phyloP scores from a whole-genome alignment of 1,140 invertebrate genomes.

The Cydia pomonella region DNA sequence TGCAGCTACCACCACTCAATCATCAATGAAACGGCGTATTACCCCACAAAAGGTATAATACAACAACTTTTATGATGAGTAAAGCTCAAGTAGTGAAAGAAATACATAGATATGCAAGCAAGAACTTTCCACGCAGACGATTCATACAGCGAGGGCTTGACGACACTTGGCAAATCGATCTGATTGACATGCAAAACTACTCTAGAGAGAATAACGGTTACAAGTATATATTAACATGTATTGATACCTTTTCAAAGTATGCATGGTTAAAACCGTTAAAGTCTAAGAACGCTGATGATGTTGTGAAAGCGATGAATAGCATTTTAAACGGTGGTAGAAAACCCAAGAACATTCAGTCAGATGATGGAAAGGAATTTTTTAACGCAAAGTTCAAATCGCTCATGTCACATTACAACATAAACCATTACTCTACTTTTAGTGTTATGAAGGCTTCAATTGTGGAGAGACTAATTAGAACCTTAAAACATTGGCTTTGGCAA shows the following conservation, averaged over 20 bases:
- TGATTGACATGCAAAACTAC: conserved; percentile 63
- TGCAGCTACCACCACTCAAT: too few relatives aligned
- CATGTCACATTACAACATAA: conserved; percentile 59
- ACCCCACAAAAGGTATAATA: too few relatives aligned
- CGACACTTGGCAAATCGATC: conserved; percentile 70
- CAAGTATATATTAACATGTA: conserved; percentile 74
- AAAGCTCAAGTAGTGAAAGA: conserved; percentile 54
- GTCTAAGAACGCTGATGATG: conserved; percentile 70
- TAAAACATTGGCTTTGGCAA: conserved; percentile 74
- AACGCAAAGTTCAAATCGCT: too few relatives aligned
- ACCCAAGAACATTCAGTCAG: too few relatives aligned
- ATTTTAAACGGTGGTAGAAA: too few relatives aligned
- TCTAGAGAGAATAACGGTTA: conserved; percentile 61
- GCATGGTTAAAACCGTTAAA: conserved; percentile 74
- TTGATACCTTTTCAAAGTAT: conserved; percentile 76
- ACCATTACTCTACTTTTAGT: conserved; percentile 72
- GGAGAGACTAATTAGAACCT: conserved; percentile 75
- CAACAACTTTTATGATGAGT: too few relatives aligned
- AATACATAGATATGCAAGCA: conserved; percentile 60
- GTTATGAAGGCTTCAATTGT: conserved; percentile 73
- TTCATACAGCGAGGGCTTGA: conserved; percentile 59
- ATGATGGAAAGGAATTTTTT: too few relatives aligned
- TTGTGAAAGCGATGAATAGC: conserved; percentile 42
- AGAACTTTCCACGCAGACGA: conserved; percentile 57
- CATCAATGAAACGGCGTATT: too few relatives aligned